These are phyloP conservation scores for Oreochromis aureus DNA, from an alignment of 2,113 vertebrate species.

Conservation along the genomic window DNA sequence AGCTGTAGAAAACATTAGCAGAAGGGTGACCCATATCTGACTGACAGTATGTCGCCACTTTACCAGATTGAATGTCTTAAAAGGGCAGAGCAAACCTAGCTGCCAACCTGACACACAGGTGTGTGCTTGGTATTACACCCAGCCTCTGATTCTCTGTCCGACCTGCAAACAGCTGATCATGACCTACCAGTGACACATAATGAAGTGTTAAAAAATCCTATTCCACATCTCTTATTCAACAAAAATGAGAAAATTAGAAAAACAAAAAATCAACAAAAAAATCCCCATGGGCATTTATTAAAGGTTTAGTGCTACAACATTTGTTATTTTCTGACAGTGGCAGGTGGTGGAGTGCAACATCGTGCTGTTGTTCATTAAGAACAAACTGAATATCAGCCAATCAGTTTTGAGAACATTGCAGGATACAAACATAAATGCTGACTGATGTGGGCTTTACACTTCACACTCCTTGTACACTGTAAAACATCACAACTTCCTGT, in stretches of 20 bases:
- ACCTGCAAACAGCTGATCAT: background rate
- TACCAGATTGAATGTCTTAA: background rate
- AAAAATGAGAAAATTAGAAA: background rate
- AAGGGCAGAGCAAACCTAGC: background rate
- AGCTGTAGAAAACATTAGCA: background rate
- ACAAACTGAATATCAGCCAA: background rate
- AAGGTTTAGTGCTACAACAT: background rate
- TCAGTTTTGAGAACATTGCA: background rate
- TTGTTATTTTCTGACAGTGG: background rate
- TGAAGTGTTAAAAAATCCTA: background rate
- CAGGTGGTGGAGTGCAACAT: background rate
- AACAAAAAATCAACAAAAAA: background rate
- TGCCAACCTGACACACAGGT: no score
- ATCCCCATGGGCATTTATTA: background rate
- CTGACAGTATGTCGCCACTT: background rate
- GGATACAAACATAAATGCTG: background rate
- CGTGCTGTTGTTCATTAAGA: background rate
- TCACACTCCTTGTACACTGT: background rate
- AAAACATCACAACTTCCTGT: background rate
- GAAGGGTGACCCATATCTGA: background rate
- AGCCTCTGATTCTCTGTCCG: background rate
- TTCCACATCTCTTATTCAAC: accelerated
- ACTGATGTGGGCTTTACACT: background rate
- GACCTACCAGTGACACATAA: background rate
- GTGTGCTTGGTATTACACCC: background rate